Percentiles rank a stretch among this genome's conserved stretches.
Evolutionary conservation across 2,888 invertebrate genomes (phyloP).

Genomic region (Agrochola macilenta): DNA sequence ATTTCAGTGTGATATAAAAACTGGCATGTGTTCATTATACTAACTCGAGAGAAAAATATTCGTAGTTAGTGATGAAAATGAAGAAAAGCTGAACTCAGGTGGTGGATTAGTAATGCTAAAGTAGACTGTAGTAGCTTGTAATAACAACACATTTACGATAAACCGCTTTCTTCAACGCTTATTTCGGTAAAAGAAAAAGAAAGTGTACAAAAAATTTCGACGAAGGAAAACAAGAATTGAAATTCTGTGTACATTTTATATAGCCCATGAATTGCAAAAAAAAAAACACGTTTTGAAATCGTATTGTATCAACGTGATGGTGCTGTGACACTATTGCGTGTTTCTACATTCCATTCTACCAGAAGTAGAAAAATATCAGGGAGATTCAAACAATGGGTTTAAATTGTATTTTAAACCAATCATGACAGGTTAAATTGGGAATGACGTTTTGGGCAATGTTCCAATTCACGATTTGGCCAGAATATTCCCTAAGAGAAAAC

Average conservation of each 20-base stretch:
- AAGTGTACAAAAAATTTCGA: constrained; percentile 33
- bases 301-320: not conserved
- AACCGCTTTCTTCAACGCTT: constrained; percentile 31
- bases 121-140: constrained; percentile 29
- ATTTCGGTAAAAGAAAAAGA: constrained; percentile 37
- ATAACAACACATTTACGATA: constrained; percentile 40
- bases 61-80: not conserved
- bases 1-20: constrained; percentile 17
- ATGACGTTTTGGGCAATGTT: constrained; percentile 38
- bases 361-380: too few species aligned
- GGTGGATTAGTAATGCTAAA: constrained; percentile 37
- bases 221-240: constrained; percentile 23
- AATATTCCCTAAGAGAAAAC: constrained; percentile 16
- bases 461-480: constrained; percentile 22
- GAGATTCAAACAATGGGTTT: too few species aligned
- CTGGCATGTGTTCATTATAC: constrained; percentile 13
- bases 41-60: constrained; percentile 12
- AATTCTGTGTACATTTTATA: constrained; percentile 29
- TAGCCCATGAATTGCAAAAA: not conserved
- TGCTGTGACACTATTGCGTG: not conserved
- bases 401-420: constrained; percentile 31
- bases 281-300: constrained; percentile 1
- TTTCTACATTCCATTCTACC: too few species aligned
- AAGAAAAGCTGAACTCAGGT: constrained; percentile 41
- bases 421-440: constrained; percentile 1